These are phyloP conservation scores for Tachysurus vachellii DNA, from an alignment of 2,113 vertebrate species.

Conservation along the genomic window DNA sequence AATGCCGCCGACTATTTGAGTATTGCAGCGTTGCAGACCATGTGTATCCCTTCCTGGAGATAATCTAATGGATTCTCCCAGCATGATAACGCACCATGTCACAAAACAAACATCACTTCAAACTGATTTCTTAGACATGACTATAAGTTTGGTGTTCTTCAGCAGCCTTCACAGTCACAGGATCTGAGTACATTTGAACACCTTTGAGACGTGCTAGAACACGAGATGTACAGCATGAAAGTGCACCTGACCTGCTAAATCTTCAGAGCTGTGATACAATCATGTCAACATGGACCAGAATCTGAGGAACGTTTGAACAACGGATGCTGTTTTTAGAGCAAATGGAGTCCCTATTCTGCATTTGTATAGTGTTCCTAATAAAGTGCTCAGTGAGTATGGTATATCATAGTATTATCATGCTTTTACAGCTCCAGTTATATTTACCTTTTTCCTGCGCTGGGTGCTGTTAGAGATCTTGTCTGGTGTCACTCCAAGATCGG, in stretches of 20 bases:
- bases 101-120: too few relatives aligned
- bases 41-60: not conserved
- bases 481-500: slow-evolving; percentile 95
- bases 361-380: not conserved
- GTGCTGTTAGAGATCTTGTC: slow-evolving; percentile 97
- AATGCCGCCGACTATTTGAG: not conserved
- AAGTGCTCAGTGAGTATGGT: not conserved
- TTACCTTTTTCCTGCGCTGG: slow-evolving; percentile 94
- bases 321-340: not conserved
- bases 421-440: not conserved
- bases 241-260: not conserved
- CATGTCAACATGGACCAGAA: too few relatives aligned
- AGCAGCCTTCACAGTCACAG: too few relatives aligned
- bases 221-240: too few relatives aligned
- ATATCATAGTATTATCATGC: not conserved
- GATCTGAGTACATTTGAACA: too few relatives aligned
- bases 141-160: too few relatives aligned
- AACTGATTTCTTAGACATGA: too few relatives aligned
- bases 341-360: not conserved
- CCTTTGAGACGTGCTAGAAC: too few relatives aligned
- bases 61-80: too few relatives aligned
- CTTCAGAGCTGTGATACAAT: too few relatives aligned
- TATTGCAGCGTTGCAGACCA: not conserved
- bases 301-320: too few relatives aligned
- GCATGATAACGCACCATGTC: too few relatives aligned